Evolutionary conservation across 2,797 vertebrate species (phyloP), one percentile per base, ranked within the genome.

Genomic region (Psittacula echo): DNA sequence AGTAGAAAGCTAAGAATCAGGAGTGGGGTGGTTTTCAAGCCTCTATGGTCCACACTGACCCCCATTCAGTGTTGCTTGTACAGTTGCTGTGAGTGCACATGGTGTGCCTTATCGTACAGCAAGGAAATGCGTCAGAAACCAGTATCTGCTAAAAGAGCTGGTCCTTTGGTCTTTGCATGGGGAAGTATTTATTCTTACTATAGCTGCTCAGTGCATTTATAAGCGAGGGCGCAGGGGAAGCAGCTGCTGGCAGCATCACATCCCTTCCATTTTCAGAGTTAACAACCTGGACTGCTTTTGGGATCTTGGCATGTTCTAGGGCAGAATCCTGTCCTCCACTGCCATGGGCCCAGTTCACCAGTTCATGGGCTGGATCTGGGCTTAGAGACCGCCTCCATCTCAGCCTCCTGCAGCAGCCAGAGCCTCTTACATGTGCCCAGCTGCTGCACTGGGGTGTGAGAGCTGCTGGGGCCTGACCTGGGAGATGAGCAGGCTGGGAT

Each of bases 281-380:
- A 26, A 48, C 11, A 34, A 6, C 41, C 9, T 34, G 23, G 16
- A 4, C 19, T 4, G 30, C 70, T 86, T 42, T 86, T 21, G 76
- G 26, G 34, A 85, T 17, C 60, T 32, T 1, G 0, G 19, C 45
- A 23, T 0, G 0, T 73, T 85, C 20, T 56, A 67, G 51, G 11
- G 11, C 27, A 74, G 77, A 81, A 64, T 67, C 44, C 0, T 4
- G 30, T 89, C 34, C 29, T 85, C 10, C 30, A 27, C 21, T 68
- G 58, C 1, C 9, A 19, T 3, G 5, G 19, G 56, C 5, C 4
- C n/a, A 10, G 8, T 76, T 95, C 34, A 65, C 4, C 26, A 5
- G 27, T 80, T 71, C 4, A 10, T 71, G 65, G 13, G 18, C 14
- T 73, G 37, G 53, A 21, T 90, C 29, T 83, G 56, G 12, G 17